Evolutionary conservation across 2,113 vertebrate genomes (phyloP).

Genomic region (Silurus asotus): DNA sequence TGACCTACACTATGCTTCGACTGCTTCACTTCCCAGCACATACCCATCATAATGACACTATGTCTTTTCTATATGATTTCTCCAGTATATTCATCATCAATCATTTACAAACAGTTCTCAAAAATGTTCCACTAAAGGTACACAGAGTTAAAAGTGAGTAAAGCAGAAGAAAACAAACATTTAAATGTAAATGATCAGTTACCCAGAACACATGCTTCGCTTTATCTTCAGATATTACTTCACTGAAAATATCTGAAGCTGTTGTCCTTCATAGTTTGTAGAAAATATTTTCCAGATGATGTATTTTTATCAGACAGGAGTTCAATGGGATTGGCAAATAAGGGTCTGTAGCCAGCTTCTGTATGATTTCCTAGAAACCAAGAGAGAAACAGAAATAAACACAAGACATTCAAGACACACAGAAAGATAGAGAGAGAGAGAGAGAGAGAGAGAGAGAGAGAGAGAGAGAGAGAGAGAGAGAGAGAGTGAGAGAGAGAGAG

Average conservation of each 20-base stretch:
- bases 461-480: conserved; percentile 7
- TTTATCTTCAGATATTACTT: conserved; percentile 15
- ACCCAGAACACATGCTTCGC: conserved; percentile 9
- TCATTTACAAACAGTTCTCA: background rate
- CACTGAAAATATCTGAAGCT: background rate
- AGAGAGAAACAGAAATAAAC: conserved; percentile 20
- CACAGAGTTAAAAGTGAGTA: background rate
- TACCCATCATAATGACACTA: background rate
- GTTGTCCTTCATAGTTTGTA: background rate
- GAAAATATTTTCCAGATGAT: conserved; percentile 4
- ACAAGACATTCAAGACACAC: background rate
- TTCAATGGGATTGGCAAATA: background rate
- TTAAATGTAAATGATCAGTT: background rate
- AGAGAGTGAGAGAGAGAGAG: too few species aligned
- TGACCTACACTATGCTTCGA: conserved; percentile 13
- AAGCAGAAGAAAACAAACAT: background rate
- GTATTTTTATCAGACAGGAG: background rate
- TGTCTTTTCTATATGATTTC: background rate
- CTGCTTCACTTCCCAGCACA: background rate
- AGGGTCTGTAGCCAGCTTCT: background rate
- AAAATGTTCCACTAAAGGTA: background rate
- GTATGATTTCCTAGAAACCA: conserved; percentile 27
- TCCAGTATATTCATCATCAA: background rate
- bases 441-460: conserved; percentile 7
- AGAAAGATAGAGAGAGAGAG: background rate